phyloP scores from a whole-genome alignment of 2,113 vertebrate species.

The Candoia aspera region DNA sequence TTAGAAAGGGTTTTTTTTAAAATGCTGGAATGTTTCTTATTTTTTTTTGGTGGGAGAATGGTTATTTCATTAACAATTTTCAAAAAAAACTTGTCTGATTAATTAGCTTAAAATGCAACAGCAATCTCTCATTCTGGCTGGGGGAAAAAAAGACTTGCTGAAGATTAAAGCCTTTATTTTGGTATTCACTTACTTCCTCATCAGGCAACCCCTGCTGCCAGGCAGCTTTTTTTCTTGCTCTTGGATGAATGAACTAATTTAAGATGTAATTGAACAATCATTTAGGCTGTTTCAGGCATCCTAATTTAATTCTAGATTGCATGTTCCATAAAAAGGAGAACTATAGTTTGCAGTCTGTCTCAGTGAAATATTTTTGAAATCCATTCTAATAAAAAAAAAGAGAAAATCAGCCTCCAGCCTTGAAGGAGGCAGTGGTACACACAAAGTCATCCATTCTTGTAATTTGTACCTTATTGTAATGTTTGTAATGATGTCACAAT shows the following conservation, averaged over 20 bases:
- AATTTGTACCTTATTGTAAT: neutral
- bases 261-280: conserved; percentile 42
- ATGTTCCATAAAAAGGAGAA: neutral
- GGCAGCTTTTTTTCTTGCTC: conserved; percentile 43
- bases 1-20: conserved; percentile 3
- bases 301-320: conserved; percentile 31
- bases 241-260: conserved; percentile 35
- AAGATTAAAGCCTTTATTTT: conserved; percentile 19
- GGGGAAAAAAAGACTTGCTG: conserved; percentile 15
- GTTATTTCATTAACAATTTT: conserved; percentile 23
- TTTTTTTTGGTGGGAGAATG: conserved; percentile 1
- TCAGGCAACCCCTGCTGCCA: conserved; percentile 28
- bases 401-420: neutral
- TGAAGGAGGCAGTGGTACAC: too few species aligned
- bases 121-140: neutral
- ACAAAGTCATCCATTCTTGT: neutral
- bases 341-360: neutral
- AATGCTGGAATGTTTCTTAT: neutral
- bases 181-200: conserved; percentile 26
- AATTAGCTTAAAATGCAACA: conserved; percentile 35
- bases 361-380: conserved; percentile 16
- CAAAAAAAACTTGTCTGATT: conserved; percentile 30
- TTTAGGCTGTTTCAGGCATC: conserved; percentile 27
- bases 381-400: neutral
- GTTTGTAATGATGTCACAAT: conserved; percentile 4